A percentile compares a stretch with the other conserved stretches of the same genome.
phyloP scores from a whole-genome alignment of 2,797 vertebrate species.

The Anabas testudineus region DNA sequence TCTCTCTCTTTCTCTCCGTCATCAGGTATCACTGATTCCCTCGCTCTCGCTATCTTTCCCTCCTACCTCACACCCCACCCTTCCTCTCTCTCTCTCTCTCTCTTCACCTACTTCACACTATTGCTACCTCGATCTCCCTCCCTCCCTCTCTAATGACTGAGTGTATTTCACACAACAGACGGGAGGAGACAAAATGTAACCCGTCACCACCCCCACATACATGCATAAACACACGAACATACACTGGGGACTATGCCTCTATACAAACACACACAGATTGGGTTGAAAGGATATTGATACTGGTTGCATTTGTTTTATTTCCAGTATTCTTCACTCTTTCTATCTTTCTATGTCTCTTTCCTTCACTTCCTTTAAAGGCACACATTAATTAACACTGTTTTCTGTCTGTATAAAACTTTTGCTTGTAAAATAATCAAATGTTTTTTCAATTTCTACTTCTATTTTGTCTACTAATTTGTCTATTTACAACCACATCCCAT shows the following conservation, averaged over 20 bases:
- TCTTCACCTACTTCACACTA: slow-evolving; percentile 6
- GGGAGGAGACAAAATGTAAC: slow-evolving; percentile 50
- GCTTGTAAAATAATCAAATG: too few relatives aligned
- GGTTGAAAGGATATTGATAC: slow-evolving; percentile 55
- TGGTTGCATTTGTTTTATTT: slow-evolving; percentile 53
- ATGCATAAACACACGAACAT: slow-evolving; percentile 12
- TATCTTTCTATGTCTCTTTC: slow-evolving; percentile 1
- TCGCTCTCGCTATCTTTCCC: slow-evolving; percentile 34
- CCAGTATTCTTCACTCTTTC: slow-evolving; percentile 6
- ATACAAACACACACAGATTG: slow-evolving; percentile 22
- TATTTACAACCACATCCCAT: background rate
- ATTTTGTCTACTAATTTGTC: background rate
- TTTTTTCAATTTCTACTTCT: background rate
- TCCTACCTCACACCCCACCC: slow-evolving; percentile 49
- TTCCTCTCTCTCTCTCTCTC: slow-evolving; percentile 35
- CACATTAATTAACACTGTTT: too few relatives aligned
- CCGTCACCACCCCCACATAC: slow-evolving; percentile 55
- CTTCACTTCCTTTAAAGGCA: background rate
- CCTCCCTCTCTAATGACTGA: slow-evolving; percentile 62
- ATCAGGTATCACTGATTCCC: slow-evolving; percentile 39
- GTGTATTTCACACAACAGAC: slow-evolving; percentile 66
- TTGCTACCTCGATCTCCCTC: slow-evolving; percentile 22
- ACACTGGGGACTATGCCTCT: slow-evolving; percentile 17
- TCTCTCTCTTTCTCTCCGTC: slow-evolving; percentile 39
- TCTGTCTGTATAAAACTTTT: too few relatives aligned